Conservation (phyloP, 2,113 vertebrate species). For the Corvus cornix region DNA sequence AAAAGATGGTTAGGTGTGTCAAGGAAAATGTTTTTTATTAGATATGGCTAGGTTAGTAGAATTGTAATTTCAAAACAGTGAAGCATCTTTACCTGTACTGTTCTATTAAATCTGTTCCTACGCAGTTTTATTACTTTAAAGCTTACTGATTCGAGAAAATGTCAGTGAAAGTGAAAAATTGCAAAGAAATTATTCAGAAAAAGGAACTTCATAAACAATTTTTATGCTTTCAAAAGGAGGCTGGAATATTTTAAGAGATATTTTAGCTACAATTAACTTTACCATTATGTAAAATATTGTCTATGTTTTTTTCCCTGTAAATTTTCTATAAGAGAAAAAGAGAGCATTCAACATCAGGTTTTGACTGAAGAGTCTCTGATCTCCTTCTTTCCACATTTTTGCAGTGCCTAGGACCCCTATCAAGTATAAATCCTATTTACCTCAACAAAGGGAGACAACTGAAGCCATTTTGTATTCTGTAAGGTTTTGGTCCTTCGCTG, state of each 20-base stretch:
- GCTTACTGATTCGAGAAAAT: not conserved
- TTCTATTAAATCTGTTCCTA: not conserved
- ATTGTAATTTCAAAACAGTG: not conserved
- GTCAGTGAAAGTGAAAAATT: not conserved
- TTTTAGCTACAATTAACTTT: not conserved
- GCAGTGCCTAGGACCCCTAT: not conserved
- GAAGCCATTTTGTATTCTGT: not conserved
- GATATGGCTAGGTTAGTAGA: not conserved
- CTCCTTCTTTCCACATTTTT: not conserved
- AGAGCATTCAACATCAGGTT: not conserved
- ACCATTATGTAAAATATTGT: not conserved
- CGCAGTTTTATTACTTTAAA: not conserved
- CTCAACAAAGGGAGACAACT: not conserved
- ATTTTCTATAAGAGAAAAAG: not conserved
- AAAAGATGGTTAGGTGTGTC: not conserved
- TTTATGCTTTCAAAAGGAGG: not conserved
- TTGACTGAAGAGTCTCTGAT: not conserved
- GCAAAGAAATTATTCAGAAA: not conserved
- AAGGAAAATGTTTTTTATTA: not conserved
- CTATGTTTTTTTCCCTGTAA: not conserved
- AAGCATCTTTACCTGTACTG: not conserved
- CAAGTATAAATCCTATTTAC: not conserved
- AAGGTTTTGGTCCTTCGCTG: not conserved
- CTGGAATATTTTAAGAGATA: not conserved
- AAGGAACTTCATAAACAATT: not conserved